These are phyloP conservation scores for Camponotus floridanus DNA, from an alignment of 1,140 invertebrate species.

Conservation along the genomic window DNA sequence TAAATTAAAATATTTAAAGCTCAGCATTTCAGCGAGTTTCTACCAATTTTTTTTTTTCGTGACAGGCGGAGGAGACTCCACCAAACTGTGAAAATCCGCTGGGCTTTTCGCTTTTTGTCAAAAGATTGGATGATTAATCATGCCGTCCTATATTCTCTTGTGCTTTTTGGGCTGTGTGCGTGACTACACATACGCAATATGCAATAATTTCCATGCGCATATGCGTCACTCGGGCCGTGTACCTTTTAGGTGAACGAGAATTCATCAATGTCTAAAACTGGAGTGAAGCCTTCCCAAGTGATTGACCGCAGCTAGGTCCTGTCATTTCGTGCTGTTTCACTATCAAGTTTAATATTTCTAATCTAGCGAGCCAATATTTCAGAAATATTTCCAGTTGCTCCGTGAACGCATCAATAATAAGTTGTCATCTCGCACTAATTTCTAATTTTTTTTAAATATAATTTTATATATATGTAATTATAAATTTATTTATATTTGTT, in stretches of 20 bases:
- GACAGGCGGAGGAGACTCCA: constrained; percentile 48
- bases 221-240: constrained; percentile 34
- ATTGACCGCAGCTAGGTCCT: constrained; percentile 56
- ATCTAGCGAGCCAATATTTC: constrained; percentile 23
- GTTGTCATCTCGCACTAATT: too few species aligned
- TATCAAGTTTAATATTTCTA: constrained; percentile 50
- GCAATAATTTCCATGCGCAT: constrained; percentile 31
- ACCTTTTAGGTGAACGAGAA: constrained; percentile 64
- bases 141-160: constrained; percentile 28
- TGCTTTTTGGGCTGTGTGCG: neutral
- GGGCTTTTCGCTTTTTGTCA: constrained; percentile 69
- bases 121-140: constrained; percentile 73
- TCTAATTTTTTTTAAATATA: neutral
- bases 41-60: constrained; percentile 59
- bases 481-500: constrained; percentile 5
- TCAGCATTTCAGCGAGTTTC: constrained; percentile 39
- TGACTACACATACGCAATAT: constrained; percentile 22
- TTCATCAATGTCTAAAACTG: constrained; percentile 74
- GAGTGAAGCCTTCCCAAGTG: constrained; percentile 61
- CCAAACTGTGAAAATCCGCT: constrained; percentile 62
- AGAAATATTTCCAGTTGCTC: neutral
- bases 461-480: neutral
- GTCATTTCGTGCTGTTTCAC: constrained; percentile 46
- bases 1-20: constrained; percentile 54
- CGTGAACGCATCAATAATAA: neutral